Evolutionary conservation across 2,888 invertebrate genomes (phyloP).

Genomic region (Acronicta psi): DNA sequence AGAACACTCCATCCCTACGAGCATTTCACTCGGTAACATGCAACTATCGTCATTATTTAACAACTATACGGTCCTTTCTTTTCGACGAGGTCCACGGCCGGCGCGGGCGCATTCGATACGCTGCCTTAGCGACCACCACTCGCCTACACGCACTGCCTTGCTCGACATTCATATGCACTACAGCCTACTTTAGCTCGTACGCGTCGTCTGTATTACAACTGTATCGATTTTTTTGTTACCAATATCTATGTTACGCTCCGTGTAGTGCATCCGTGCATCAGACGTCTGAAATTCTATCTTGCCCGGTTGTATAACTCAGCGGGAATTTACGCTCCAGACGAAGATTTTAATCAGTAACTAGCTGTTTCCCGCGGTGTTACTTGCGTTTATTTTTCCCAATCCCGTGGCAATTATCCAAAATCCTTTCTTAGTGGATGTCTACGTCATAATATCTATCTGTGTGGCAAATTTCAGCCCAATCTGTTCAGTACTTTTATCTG

Average conservation of each 20-base stretch:
- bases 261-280: slow-evolving; percentile 47
- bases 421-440: no score
- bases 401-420: no score
- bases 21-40: slow-evolving; percentile 86
- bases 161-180: slow-evolving; percentile 51
- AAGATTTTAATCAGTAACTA: slow-evolving; percentile 29
- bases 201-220: slow-evolving; percentile 19
- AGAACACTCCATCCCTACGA: slow-evolving; percentile 87
- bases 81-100: slow-evolving; percentile 77
- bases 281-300: slow-evolving; percentile 52
- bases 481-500: no score
- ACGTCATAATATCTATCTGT: no score
- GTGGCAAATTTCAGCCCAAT: no score
- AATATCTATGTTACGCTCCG: slow-evolving; percentile 54
- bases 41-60: slow-evolving; percentile 88
- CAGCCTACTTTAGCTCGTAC: slow-evolving; percentile 62
- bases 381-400: no score
- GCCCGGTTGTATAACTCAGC: slow-evolving; percentile 42
- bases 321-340: slow-evolving; percentile 18
- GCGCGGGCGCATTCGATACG: slow-evolving; percentile 78
- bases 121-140: slow-evolving; percentile 77
- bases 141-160: slow-evolving; percentile 63
- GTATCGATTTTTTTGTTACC: slow-evolving; percentile 53
- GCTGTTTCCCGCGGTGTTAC: no score
- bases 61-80: slow-evolving; percentile 86